These are phyloP conservation scores for Notothenia rossii DNA, from an alignment of 2,113 vertebrate species.

Conservation along the genomic window DNA sequence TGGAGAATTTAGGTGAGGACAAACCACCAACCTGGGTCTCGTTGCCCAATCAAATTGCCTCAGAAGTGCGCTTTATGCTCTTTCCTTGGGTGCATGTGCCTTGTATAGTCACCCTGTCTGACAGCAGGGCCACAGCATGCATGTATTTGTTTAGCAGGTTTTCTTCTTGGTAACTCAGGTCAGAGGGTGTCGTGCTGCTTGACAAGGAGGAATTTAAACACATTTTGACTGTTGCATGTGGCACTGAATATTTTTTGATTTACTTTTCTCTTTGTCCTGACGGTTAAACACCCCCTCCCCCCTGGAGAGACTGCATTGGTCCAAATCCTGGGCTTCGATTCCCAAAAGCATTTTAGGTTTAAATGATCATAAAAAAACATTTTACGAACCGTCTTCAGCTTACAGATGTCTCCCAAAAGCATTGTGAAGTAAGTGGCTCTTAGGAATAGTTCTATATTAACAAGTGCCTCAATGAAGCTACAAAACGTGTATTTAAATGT, in stretches of 20 bases:
- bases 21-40: conserved; percentile 65
- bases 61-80: conserved; percentile 53
- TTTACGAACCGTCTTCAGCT: neutral
- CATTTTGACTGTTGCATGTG: conserved; percentile 33
- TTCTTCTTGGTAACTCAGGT: conserved; percentile 65
- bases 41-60: conserved; percentile 36
- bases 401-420: conserved; percentile 2
- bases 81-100: conserved; percentile 49
- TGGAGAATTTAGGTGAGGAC: conserved; percentile 54
- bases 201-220: conserved; percentile 44
- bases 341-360: neutral
- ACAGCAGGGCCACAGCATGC: conserved; percentile 34
- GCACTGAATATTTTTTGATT: conserved; percentile 36
- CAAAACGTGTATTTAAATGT: neutral
- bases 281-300: conserved; percentile 27
- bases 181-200: conserved; percentile 33
- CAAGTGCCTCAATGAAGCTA: neutral
- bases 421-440: neutral
- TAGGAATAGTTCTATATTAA: neutral
- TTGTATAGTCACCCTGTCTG: conserved; percentile 47
- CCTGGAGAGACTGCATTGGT: conserved; percentile 5
- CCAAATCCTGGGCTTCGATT: neutral
- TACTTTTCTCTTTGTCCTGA: neutral
- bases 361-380: neutral
- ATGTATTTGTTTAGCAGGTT: conserved; percentile 63